Base-by-base conservation (phyloP, 2,888 invertebrate species). In the Hypsopygia costalis region DNA sequence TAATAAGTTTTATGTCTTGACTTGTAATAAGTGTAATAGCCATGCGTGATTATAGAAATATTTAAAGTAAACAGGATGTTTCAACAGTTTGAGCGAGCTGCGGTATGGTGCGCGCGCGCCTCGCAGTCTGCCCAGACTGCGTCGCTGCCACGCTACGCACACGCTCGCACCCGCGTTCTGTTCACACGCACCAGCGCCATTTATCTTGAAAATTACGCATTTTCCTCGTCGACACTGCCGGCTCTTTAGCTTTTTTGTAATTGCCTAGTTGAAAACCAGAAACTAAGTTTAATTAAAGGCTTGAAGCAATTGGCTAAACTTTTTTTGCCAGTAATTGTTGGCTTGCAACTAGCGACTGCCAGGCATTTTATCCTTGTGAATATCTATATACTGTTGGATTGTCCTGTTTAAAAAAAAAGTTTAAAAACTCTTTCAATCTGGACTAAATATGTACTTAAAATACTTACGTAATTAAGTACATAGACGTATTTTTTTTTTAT, bases 101-200 rank as follows among this genome's bases (percentile, higher is more conserved):
- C 16, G 16, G 16, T 16, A 16, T 16, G 16, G 16, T 10, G 29
- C 36, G 7, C 27, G 7, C 27, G 41, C 41, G 41, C 41, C 41
- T 36, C 33, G 41, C 41, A 27, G 41, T 41, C 41, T 41, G 25
- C 8, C 11, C 11, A 3, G 1, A 8, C 34, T 25, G 34, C 22
- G 34, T 11, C n/a, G 16, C 40, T 34, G 25, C 11, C 40, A 22
- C 12, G 25, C 11, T 34, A 22, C 12, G 21, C 37, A 33, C 41
- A 41, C 37, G 12, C 11, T 8, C 33, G 7, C 11, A 10, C n/a
- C 35, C 21, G 31, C 32, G 32, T 38, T 38, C 27, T 27, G 25
- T 38, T 38, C 38, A 21, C 38, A 37, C 37, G 37, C 37, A 32
- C 32, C 11, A 11, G 10, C 36, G 8, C 20, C 21, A 36, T 37